Conservation (phyloP, 2,888 invertebrate species). For the Agrotis ipsilon region DNA sequence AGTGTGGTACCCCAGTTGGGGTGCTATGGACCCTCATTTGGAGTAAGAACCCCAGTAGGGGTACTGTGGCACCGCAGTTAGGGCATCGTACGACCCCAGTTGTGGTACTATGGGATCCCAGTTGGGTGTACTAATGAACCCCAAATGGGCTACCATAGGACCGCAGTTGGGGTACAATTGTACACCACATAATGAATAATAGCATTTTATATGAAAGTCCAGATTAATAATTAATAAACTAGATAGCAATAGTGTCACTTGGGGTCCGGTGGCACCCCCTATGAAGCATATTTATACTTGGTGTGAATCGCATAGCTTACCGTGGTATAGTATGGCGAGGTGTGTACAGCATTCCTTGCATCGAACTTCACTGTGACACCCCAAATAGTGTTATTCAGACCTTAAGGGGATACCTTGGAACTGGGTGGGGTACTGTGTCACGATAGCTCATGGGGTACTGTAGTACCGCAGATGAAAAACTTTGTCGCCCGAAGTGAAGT, state of each 20-base stretch:
- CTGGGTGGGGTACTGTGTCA: too few relatives aligned
- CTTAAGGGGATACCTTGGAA: too few relatives aligned
- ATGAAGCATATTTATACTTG: conserved; percentile 90
- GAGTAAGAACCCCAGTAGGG: neutral
- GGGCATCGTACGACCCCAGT: conserved; percentile 68
- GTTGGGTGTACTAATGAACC: too few relatives aligned
- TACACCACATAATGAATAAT: neutral
- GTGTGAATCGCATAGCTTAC: too few relatives aligned
- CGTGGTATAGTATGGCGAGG: too few relatives aligned
- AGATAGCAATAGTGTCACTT: conserved; percentile 3
- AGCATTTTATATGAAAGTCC: conserved; percentile 32
- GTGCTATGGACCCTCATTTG: neutral
- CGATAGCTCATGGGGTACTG: neutral
- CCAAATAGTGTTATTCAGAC: too few relatives aligned
- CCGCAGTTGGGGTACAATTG: conserved; percentile 94
- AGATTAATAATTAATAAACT: neutral
- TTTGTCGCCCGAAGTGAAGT: neutral
- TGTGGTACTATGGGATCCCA: too few relatives aligned
- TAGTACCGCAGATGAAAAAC: neutral
- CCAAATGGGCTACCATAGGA: too few relatives aligned
- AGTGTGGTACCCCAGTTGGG: neutral
- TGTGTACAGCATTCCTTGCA: too few relatives aligned
- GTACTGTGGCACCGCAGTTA: neutral
- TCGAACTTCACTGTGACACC: too few relatives aligned
- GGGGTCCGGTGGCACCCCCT: conserved; percentile 65